Evolutionary conservation across 2,888 invertebrate species (phyloP).

Genomic region (Orchestes rusci): DNA sequence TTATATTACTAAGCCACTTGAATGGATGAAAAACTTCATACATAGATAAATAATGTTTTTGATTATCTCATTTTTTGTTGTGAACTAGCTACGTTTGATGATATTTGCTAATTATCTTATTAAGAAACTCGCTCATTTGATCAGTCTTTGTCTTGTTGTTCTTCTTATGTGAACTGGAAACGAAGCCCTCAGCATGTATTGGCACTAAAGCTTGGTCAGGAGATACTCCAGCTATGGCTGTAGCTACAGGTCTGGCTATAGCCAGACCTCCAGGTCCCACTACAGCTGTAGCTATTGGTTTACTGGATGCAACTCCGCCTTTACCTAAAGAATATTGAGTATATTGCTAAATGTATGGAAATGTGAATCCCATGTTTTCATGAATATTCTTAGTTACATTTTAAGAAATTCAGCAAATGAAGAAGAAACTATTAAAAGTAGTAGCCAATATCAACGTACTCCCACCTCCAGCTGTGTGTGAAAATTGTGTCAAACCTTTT

Average conservation of each 20-base stretch:
- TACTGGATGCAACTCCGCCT: slow-evolving; percentile 64
- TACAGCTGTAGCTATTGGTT: slow-evolving; percentile 64
- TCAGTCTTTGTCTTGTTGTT: slow-evolving; percentile 21
- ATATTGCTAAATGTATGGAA: slow-evolving; percentile 4
- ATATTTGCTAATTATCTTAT: slow-evolving; percentile 40
- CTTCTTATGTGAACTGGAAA: slow-evolving; percentile 23
- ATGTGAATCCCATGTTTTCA: too few species aligned
- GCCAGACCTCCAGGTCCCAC: slow-evolving; percentile 64
- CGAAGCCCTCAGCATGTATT: slow-evolving; percentile 33
- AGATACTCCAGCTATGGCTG: slow-evolving; percentile 66
- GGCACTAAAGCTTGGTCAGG: slow-evolving; percentile 45
- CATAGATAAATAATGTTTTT: too few species aligned
- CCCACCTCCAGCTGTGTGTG: too few species aligned
- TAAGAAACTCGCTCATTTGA: slow-evolving; percentile 35
- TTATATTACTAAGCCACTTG: too few species aligned
- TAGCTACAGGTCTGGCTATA: slow-evolving; percentile 62
- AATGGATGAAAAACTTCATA: too few species aligned
- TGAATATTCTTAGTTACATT: not conserved
- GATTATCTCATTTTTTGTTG: too few species aligned
- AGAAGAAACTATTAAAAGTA: too few species aligned
- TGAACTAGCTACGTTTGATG: slow-evolving; percentile 32
- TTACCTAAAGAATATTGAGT: slow-evolving; percentile 46
- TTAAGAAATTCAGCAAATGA: too few species aligned
- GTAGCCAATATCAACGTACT: too few species aligned
- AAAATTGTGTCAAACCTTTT: too few species aligned